Evolutionary conservation across 2,888 invertebrate genomes (phyloP).

Genomic region (Cataglyphis rosenhaueri): DNA sequence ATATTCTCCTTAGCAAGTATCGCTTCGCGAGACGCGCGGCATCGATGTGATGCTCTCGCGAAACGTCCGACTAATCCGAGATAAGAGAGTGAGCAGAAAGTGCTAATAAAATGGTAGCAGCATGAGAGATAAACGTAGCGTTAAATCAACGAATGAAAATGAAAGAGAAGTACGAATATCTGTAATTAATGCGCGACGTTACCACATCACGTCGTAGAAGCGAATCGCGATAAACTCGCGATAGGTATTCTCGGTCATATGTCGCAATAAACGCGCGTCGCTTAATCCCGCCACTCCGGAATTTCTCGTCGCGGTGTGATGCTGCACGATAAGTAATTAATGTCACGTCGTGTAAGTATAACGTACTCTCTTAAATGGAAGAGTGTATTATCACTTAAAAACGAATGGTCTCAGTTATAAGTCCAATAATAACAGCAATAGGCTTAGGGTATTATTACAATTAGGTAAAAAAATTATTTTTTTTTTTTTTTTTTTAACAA

Average conservation of each 20-base stretch:
- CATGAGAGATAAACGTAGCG: conserved; percentile 52
- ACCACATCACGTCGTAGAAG: conserved; percentile 45
- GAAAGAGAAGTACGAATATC: conserved; percentile 66
- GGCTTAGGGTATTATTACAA: no score
- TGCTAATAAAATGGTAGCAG: conserved; percentile 64
- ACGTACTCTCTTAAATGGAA: conserved; percentile 38
- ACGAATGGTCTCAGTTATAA: not conserved
- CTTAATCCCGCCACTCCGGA: conserved; percentile 66
- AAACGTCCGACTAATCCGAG: conserved; percentile 52
- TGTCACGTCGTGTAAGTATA: conserved; percentile 48
- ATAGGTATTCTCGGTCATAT: conserved; percentile 60
- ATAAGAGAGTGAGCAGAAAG: conserved; percentile 52
- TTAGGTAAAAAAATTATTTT: no score
- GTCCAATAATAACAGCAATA: not conserved
- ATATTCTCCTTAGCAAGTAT: conserved; percentile 20
- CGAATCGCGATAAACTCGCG: conserved; percentile 61
- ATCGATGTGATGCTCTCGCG: conserved; percentile 7
- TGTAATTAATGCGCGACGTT: conserved; percentile 72
- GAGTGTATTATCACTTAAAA: not conserved
- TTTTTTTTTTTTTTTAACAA: no score
- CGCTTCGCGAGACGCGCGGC: conserved; percentile 25
- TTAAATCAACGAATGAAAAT: conserved; percentile 65
- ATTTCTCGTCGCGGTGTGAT: conserved; percentile 54
- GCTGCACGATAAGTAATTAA: conserved; percentile 65
- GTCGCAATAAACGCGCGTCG: conserved; percentile 65